Percentiles rank a stretch among this genome's conserved stretches.
Conservation (phyloP, 1,140 invertebrate species). For the Ips nitidus region DNA sequence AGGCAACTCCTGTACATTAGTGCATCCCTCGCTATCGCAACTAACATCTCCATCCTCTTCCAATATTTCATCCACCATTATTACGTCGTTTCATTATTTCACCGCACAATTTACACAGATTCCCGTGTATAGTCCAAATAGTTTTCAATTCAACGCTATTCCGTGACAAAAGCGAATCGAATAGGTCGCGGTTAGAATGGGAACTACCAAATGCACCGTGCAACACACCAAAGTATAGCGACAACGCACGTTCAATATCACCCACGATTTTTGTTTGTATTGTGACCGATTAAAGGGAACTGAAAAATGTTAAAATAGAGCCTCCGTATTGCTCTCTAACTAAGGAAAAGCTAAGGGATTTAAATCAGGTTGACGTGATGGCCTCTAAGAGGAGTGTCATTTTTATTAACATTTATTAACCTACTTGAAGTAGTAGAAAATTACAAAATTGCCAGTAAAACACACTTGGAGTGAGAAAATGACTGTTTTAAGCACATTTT, state of each 20-base stretch:
- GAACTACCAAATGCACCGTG: background rate
- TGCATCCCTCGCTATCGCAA: background rate
- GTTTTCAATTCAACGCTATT: too few species aligned
- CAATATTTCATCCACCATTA: conserved; percentile 1
- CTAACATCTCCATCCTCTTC: background rate
- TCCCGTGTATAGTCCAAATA: background rate
- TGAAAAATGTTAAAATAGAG: too few species aligned
- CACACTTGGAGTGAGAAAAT: too few species aligned
- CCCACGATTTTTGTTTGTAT: conserved; percentile 6
- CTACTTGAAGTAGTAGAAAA: too few species aligned
- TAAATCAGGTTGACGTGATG: too few species aligned
- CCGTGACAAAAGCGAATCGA: conserved; percentile 1
- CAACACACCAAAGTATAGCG: background rate
- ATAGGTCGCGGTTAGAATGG: background rate
- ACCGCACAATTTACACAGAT: background rate
- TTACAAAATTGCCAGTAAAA: too few species aligned
- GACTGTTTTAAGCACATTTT: too few species aligned
- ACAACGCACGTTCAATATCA: background rate
- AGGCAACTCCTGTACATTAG: background rate
- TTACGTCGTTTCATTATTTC: background rate
- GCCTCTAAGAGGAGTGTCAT: too few species aligned
- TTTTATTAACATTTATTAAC: too few species aligned
- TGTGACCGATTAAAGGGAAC: background rate
- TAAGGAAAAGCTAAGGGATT: too few species aligned
- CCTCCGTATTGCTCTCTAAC: too few species aligned